phyloP scores from a whole-genome alignment of 2,797 vertebrate species.

The Aplochiton taeniatus region DNA sequence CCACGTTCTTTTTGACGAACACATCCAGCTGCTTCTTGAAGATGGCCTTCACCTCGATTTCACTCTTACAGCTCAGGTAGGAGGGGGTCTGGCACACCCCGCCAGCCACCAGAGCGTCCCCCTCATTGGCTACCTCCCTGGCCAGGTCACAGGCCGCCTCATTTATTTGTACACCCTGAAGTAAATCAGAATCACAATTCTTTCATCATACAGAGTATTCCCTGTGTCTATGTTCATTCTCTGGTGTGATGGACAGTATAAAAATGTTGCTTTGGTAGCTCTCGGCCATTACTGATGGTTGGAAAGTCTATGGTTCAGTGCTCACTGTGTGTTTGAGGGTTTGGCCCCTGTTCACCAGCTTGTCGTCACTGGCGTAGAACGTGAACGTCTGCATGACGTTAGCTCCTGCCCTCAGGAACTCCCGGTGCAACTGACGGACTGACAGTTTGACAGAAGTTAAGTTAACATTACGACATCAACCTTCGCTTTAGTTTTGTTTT shows the following conservation, averaged over 20 bases:
- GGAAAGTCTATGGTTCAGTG: slow-evolving; percentile 63
- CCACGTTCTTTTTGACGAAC: slow-evolving; percentile 90
- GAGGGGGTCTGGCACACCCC: slow-evolving; percentile 94
- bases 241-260: too few species aligned
- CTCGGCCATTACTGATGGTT: too few species aligned
- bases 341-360: slow-evolving; percentile 91
- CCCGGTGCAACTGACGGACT: slow-evolving; percentile 89
- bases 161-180: slow-evolving; percentile 88
- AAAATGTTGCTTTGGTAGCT: too few species aligned
- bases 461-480: neutral
- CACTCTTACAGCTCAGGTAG: slow-evolving; percentile 93
- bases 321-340: slow-evolving; percentile 76
- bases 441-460: neutral
- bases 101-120: slow-evolving; percentile 90
- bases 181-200: slow-evolving; percentile 47
- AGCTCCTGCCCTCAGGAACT: slow-evolving; percentile 89
- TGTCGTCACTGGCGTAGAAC: slow-evolving; percentile 92
- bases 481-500: too few species aligned
- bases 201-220: slow-evolving; percentile 12
- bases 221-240: too few species aligned
- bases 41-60: slow-evolving; percentile 86
- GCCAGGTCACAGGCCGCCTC: slow-evolving; percentile 95
- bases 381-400: slow-evolving; percentile 90
- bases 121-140: slow-evolving; percentile 88
- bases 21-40: slow-evolving; percentile 90